Evolutionary conservation across 2,113 vertebrate species (phyloP).

Genomic region (Alligator mississippiensis): DNA sequence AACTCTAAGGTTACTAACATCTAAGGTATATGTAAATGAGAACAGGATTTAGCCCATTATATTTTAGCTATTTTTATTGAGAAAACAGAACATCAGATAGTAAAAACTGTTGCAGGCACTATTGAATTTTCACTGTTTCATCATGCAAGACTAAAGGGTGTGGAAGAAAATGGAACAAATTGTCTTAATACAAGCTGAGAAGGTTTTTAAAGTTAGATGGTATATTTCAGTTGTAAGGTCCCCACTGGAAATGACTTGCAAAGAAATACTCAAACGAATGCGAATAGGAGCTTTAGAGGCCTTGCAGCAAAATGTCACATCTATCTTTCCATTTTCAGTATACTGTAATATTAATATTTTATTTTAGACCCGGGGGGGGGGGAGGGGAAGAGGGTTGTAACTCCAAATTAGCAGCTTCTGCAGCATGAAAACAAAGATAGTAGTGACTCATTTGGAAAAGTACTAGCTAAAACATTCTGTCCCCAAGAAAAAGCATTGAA

Average conservation of each 20-base stretch:
- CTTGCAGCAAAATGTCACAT: conserved; percentile 48
- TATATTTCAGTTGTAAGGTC: neutral
- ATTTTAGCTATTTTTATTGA: neutral
- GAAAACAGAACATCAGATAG: neutral
- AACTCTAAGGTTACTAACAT: neutral
- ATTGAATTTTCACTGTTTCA: neutral
- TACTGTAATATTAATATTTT: conserved; percentile 67
- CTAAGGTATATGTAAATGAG: neutral
- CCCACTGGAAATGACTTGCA: neutral
- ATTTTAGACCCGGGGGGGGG: conserved; percentile 61
- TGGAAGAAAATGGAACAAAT: conserved; percentile 35
- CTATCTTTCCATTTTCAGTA: conserved; percentile 68
- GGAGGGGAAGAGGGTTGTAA: conserved; percentile 63
- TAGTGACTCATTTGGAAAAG: conserved; percentile 75
- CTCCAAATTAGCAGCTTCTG: conserved; percentile 73
- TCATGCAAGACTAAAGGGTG: neutral
- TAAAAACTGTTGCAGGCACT: neutral
- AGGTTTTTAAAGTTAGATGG: neutral
- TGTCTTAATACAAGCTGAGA: neutral
- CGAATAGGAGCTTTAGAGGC: conserved; percentile 34
- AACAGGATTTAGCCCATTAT: neutral
- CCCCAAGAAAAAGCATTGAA: conserved; percentile 59
- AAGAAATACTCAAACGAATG: conserved; percentile 38
- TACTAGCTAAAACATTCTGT: conserved; percentile 73
- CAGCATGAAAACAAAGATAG: conserved; percentile 73